These are phyloP conservation scores for Lithophane ornitopus DNA, from an alignment of 2,888 invertebrate genomes.

Conservation along the genomic window DNA sequence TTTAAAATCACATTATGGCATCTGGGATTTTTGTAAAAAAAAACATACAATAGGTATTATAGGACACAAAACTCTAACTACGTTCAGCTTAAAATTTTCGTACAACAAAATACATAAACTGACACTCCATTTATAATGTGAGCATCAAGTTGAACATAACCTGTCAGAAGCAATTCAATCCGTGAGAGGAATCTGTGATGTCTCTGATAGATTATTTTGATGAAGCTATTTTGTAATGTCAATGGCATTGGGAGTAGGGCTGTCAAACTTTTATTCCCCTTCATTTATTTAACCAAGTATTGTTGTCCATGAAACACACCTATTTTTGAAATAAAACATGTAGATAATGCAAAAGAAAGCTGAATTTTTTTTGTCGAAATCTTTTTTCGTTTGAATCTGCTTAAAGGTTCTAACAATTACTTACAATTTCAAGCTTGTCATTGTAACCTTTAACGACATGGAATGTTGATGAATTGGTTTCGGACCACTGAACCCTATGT, in stretches of 20 bases:
- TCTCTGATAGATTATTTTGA: slow-evolving; percentile 30
- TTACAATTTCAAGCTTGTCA: slow-evolving; percentile 36
- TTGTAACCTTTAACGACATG: slow-evolving; percentile 42
- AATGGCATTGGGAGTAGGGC: slow-evolving; percentile 43
- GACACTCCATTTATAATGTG: slow-evolving; percentile 6
- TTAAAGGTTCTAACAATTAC: slow-evolving; percentile 9
- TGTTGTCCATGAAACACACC: not conserved
- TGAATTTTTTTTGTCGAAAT: not conserved
- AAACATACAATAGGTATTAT: not conserved
- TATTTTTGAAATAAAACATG: not conserved
- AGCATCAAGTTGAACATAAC: slow-evolving; percentile 16
- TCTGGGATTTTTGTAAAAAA: not conserved
- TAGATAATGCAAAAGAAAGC: not conserved
- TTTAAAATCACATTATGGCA: slow-evolving; percentile 1
- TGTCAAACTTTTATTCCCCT: not conserved
- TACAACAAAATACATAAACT: slow-evolving; percentile 1
- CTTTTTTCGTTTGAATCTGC: not conserved
- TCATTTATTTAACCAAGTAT: not conserved
- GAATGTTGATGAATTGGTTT: slow-evolving; percentile 60
- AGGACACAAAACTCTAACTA: not conserved
- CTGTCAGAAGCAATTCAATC: slow-evolving; percentile 35
- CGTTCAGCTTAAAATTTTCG: not conserved
- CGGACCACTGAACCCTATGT: slow-evolving; percentile 54
- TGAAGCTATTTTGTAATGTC: slow-evolving; percentile 31
- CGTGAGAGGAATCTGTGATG: slow-evolving; percentile 37